These are phyloP conservation scores for Spodoptera picta DNA, from an alignment of 2,888 invertebrate species.

Conservation along the genomic window DNA sequence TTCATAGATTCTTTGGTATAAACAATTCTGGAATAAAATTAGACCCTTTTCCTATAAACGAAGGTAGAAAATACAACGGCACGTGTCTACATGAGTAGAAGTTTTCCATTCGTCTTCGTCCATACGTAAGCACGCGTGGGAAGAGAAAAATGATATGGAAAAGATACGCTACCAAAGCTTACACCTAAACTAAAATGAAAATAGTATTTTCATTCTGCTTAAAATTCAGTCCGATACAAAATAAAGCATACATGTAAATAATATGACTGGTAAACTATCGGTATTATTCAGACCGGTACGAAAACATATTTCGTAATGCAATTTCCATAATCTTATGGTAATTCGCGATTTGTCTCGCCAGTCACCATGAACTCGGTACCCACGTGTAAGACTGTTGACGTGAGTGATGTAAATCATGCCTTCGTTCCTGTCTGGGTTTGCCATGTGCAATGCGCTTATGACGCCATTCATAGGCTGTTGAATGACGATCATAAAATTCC, in stretches of 20 bases:
- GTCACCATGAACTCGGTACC: slow-evolving; percentile 54
- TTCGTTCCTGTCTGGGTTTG: slow-evolving; percentile 42
- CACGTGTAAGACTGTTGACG: slow-evolving; percentile 52
- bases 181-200: no score
- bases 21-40: no score
- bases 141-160: no score
- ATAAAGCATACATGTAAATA: slow-evolving; percentile 22
- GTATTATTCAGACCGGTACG: slow-evolving; percentile 34
- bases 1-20: not conserved
- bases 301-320: slow-evolving; percentile 50
- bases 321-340: slow-evolving; percentile 53
- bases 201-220: not conserved
- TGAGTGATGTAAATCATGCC: slow-evolving; percentile 43
- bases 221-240: slow-evolving; percentile 10
- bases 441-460: slow-evolving; percentile 19
- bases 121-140: no score
- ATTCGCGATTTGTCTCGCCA: slow-evolving; percentile 47
- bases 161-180: no score
- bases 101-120: no score
- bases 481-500: not conserved
- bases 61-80: no score
- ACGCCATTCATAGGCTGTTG: not conserved
- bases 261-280: slow-evolving; percentile 11
- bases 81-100: no score
- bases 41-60: no score